Conservation (phyloP, 2,113 vertebrate species). For the Corydoras maculifer region DNA sequence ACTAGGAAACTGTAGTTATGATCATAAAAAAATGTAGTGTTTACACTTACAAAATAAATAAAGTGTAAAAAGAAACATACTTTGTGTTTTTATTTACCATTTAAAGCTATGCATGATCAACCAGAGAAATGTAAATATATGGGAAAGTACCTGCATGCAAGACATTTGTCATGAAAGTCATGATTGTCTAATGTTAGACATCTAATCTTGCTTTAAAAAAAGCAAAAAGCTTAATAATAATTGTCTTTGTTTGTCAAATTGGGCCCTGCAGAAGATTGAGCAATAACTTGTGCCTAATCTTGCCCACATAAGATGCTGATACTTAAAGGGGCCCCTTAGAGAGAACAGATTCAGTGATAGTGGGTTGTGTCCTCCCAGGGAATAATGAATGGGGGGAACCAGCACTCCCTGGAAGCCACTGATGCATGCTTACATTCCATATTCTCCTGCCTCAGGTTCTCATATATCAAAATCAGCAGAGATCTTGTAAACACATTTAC, state of each 20-base stretch:
- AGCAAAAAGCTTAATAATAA: background rate
- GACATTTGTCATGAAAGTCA: background rate
- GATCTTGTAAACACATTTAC: conserved; percentile 18
- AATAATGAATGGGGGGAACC: conserved; percentile 19
- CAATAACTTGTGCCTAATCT: conserved; percentile 13
- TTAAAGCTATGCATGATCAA: background rate
- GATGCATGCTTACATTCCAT: conserved; percentile 34
- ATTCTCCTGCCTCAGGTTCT: background rate
- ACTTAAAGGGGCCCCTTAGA: conserved; percentile 21
- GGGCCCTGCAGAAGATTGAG: conserved; percentile 9
- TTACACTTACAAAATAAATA: too few relatives aligned
- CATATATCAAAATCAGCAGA: conserved; percentile 14
- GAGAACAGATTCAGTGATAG: conserved; percentile 28
- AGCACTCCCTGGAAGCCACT: conserved; percentile 5
- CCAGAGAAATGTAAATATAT: background rate
- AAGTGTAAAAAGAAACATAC: background rate
- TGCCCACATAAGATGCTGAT: conserved; percentile 12
- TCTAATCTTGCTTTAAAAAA: background rate
- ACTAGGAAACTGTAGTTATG: too few relatives aligned
- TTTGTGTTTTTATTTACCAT: background rate
- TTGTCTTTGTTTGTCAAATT: background rate
- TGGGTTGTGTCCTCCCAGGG: conserved; percentile 1
- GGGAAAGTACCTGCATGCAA: background rate
- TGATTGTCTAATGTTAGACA: background rate
- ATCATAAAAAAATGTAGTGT: too few relatives aligned